Evolutionary conservation across 2,888 invertebrate species (phyloP), one percentile per base, ranked within the genome.

Genomic region (Perizoma flavofasciatum): DNA sequence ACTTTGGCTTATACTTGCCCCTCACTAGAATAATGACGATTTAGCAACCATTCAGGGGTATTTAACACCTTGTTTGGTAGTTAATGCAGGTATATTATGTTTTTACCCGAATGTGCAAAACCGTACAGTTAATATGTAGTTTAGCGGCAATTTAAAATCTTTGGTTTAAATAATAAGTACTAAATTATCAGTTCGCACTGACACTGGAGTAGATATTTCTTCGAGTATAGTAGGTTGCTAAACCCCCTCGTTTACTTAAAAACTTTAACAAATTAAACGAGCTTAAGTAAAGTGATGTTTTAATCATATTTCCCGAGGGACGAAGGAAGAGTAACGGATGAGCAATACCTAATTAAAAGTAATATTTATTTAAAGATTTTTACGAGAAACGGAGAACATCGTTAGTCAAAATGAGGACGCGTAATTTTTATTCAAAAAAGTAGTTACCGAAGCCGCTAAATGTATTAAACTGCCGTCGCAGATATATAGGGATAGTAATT

Each of bases 341-440:
- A 51, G 50, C 40, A 56, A 56, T 56, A 57, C 43, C 47, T 51
- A 59, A 55, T 59, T 59, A 47, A 55, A 50, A 59, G 54, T 59
- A 50, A 59, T 37, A 54, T 35, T 55, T 50, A 59, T 50, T 55
- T 55, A 59, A 47, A 50, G 43, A 46, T 55, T 47, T 41, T 59
- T 50, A 55, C 50, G 50, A 59, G 46, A 47, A 55, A 41, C 55
- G 59, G 49, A 50, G 49, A 58, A 48, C 58, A 59, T 59, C 59
- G 59, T 59, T 54, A 59, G 53, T 49, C 53, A 54, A 45, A 59
- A 59, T 47, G 54, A 48, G 46, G 40, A 37, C 49, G 49, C 49
- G 35, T 54, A 46, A 53, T 47, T 59, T 59, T 59, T 59, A 59
- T 54, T 33, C 45, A 46, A 39, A 59, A 53, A 59, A 45, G 58